Evolutionary conservation across 2,888 invertebrate species (phyloP).

Genomic region (Bimastos eiseni): DNA sequence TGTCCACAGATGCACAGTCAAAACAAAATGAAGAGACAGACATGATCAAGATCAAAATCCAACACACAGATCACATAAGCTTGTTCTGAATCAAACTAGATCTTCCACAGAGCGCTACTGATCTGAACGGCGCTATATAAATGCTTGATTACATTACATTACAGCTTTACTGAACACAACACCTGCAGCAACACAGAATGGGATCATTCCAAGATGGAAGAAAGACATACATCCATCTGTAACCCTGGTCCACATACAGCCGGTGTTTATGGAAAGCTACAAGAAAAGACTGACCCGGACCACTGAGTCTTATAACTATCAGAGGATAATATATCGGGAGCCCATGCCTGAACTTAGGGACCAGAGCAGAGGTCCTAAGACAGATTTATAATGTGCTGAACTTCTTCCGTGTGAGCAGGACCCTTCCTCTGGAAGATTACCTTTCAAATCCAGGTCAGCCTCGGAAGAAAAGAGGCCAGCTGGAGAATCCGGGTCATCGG

Average conservation of each 20-base stretch:
- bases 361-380: neutral
- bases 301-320: no score
- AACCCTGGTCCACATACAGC: neutral
- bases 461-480: neutral
- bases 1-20: no score
- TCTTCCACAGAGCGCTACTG: no score
- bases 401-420: neutral
- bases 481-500: neutral
- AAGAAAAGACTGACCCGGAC: neutral
- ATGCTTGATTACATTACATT: no score
- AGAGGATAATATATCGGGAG: no score
- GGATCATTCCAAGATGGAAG: no score
- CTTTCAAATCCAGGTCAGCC: neutral
- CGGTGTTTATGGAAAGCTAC: neutral
- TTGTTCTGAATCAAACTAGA: neutral
- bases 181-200: no score
- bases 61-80: neutral
- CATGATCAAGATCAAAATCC: neutral
- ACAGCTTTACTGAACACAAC: no score
- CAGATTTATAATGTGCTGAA: neutral
- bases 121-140: no score
- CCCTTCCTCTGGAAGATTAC: neutral
- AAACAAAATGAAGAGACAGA: no score
- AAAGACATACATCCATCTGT: neutral
- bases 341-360: neutral